Evolutionary conservation across 2,797 vertebrate genomes (phyloP).

Genomic region (Orestias chungarensis): DNA sequence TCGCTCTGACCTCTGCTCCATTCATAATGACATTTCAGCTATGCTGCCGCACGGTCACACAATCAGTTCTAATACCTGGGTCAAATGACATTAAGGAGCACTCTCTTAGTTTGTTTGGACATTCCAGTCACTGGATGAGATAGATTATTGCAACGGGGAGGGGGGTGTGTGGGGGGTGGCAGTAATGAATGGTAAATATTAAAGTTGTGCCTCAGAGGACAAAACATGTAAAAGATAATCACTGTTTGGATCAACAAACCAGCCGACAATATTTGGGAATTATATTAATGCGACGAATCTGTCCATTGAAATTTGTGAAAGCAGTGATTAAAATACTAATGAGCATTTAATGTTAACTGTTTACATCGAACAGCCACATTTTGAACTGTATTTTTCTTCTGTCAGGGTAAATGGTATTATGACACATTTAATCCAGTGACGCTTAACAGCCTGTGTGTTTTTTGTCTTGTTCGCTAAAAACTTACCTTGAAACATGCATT

Average conservation of each 20-base stretch:
- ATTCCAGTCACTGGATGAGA: constrained; percentile 6
- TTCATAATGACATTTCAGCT: constrained; percentile 63
- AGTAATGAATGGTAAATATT: constrained; percentile 26
- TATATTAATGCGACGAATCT: constrained; percentile 19
- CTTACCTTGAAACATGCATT: neutral
- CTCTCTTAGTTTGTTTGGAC: constrained; percentile 19
- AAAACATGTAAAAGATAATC: constrained; percentile 12
- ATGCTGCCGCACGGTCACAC: constrained; percentile 53
- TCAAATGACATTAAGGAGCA: constrained; percentile 43
- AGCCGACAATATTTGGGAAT: constrained; percentile 16
- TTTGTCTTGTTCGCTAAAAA: too few species aligned
- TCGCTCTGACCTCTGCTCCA: constrained; percentile 62
- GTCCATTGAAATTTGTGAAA: constrained; percentile 5
- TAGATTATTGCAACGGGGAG: constrained; percentile 21
- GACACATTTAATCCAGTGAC: too few species aligned
- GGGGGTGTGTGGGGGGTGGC: neutral
- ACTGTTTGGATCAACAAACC: constrained; percentile 24
- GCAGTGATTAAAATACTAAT: neutral
- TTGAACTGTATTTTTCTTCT: neutral
- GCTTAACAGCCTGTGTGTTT: neutral
- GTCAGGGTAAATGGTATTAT: neutral
- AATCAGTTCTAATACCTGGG: constrained; percentile 24
- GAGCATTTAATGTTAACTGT: neutral
- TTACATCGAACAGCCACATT: neutral
- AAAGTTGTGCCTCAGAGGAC: constrained; percentile 21